These are phyloP conservation scores for Grantiella picta DNA, from an alignment of 2,113 vertebrate species.

Conservation along the genomic window DNA sequence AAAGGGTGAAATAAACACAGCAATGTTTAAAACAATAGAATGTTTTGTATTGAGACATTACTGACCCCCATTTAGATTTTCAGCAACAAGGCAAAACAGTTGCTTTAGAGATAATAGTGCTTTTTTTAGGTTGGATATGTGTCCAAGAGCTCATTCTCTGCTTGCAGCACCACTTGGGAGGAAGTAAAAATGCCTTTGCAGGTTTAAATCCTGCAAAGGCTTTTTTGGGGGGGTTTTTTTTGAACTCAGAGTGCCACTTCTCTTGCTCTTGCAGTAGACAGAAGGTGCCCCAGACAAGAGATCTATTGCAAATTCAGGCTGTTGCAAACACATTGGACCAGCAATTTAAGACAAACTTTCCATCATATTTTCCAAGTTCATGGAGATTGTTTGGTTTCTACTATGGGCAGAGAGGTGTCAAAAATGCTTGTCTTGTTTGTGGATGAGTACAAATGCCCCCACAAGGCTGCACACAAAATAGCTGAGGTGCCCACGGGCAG, in stretches of 20 bases:
- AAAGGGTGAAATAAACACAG: slow-evolving; percentile 33
- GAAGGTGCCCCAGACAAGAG: not conserved
- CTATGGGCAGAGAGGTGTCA: not conserved
- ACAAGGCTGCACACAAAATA: not conserved
- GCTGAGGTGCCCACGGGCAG: not conserved
- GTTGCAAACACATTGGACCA: not conserved
- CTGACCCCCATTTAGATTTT: not conserved
- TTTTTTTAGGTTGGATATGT: not conserved
- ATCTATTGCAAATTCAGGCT: not conserved
- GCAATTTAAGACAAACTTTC: not conserved
- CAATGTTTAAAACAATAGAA: slow-evolving; percentile 28
- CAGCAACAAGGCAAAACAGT: not conserved
- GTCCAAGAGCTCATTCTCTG: not conserved
- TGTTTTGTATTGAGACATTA: not conserved
- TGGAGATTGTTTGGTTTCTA: not conserved
- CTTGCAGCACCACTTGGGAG: not conserved
- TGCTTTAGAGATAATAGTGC: not conserved
- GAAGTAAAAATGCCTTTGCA: not conserved
- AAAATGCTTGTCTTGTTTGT: not conserved
- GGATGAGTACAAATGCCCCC: fast-evolving
- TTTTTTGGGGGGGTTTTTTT: not conserved
- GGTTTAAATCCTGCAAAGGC: not conserved
- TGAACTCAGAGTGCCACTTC: not conserved
- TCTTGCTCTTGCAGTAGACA: not conserved
- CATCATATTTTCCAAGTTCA: not conserved